phyloP scores from a whole-genome alignment of 2,888 invertebrate species.

The Lepas anatifera region DNA sequence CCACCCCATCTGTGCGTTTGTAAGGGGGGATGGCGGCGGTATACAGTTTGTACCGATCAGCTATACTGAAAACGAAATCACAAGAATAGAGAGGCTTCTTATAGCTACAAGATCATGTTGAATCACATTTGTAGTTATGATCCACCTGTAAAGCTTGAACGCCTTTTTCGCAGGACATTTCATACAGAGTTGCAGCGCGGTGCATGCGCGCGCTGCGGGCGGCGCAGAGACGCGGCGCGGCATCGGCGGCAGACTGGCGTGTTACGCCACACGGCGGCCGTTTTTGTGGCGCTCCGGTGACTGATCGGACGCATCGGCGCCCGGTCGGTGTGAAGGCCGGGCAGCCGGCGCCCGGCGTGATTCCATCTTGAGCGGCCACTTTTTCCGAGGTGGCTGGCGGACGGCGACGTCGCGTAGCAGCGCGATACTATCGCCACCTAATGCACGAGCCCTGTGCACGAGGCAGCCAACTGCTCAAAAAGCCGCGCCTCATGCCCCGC shows the following conservation, averaged over 20 bases:
- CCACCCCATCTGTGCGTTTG: too few relatives aligned
- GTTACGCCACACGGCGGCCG: neutral
- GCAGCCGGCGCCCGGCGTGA: neutral
- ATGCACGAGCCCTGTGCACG: neutral
- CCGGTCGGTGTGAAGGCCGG: neutral
- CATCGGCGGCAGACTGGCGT: neutral
- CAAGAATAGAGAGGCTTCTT: too few relatives aligned
- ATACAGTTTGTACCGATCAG: too few relatives aligned
- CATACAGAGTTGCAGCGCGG: neutral
- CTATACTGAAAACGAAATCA: too few relatives aligned
- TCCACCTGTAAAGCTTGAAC: too few relatives aligned
- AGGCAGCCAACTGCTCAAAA: too few relatives aligned
- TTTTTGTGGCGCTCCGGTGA: too few relatives aligned
- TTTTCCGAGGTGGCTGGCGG: neutral
- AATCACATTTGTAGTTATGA: too few relatives aligned
- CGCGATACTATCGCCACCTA: neutral
- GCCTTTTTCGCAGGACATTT: too few relatives aligned
- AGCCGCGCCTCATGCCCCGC: too few relatives aligned
- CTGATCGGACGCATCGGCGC: neutral
- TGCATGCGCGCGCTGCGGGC: neutral
- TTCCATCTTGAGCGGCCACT: neutral
- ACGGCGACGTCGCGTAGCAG: neutral
- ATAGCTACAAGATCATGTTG: too few relatives aligned
- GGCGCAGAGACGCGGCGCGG: neutral
- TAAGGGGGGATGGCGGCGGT: too few relatives aligned